Evolutionary conservation across 2,888 invertebrate genomes (phyloP), one percentile per base, ranked within the genome.

Genomic region (Capitulum mitella): DNA sequence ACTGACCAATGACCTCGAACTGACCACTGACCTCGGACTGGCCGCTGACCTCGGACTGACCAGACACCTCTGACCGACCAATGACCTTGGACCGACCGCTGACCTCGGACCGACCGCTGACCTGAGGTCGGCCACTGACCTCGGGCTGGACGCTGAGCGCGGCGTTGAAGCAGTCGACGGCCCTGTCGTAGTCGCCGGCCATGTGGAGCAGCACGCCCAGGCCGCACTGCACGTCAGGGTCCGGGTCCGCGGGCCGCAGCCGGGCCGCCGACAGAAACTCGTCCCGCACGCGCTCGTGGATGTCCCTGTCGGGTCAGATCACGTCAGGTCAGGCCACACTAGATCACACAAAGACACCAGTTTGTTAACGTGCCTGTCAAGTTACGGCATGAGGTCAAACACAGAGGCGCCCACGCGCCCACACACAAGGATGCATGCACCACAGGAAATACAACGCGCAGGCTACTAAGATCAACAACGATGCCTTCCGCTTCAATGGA

Each of bases 131-230:
- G 22, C 22, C 1, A 32, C 70, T 70, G 37, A 92, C 92, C 83
- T 91, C 87, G n/a, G 91, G 92, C 83, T 90, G 89, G 26, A 92
- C 92, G 86, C 92, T 92, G 26, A 99, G 87, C 0, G 98, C 98
- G 64, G 96, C 90, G 83, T 91, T 90, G 85, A 98, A 97, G 86
- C 98, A 99, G 87, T 99, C 98, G 0, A 93, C 93, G 26, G 99
- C 99, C 87, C 97, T 96, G 83, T 95, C 93, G 86, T 93, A 97
- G 85, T 99, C 97, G 37, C 93, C 93, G 64, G 93, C 93, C 64
- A 98, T 89, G 87, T 98, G 98, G 84, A 97, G 98, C 58, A 99
- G 89, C 29, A 99, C 95, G 5, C 98, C 98, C 29, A 99, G 88
- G 77, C 95, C 97, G 87, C 93, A 93, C 86, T 97, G 97, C 14